Conservation (phyloP, 1,140 invertebrate genomes). For the Cyphomyrmex costatus region DNA sequence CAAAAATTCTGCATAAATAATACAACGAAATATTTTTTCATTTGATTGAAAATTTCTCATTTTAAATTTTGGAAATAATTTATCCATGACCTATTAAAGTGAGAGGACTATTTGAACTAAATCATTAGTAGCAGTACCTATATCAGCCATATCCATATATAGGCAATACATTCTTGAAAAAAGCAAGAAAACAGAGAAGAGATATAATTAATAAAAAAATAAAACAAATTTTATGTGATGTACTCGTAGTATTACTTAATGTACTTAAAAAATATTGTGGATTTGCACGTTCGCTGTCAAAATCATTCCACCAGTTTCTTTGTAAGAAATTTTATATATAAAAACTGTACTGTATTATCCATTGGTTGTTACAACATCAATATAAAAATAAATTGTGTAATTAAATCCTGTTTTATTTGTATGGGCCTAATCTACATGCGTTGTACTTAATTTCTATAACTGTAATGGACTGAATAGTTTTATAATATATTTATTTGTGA, state of each 20-base stretch:
- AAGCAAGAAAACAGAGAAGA: background rate
- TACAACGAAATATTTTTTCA: background rate
- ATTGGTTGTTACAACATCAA: conserved; percentile 65
- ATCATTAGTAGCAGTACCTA: background rate
- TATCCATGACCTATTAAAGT: background rate
- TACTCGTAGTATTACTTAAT: background rate
- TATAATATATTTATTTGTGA: conserved; percentile 29
- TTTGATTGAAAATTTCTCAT: background rate
- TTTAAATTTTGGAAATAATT: conserved; percentile 2
- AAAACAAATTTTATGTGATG: background rate
- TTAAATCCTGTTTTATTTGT: conserved; percentile 25
- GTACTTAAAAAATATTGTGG: conserved; percentile 22
- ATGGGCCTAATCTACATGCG: conserved; percentile 42
- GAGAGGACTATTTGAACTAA: background rate
- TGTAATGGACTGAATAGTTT: conserved; percentile 39
- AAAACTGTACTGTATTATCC: conserved; percentile 51
- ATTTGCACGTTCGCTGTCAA: background rate
- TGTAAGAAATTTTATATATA: conserved; percentile 36
- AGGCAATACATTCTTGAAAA: background rate
- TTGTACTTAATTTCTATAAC: conserved; percentile 41
- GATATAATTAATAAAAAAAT: conserved; percentile 23
- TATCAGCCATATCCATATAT: background rate
- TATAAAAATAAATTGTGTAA: conserved; percentile 76
- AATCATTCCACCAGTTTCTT: conserved; percentile 16
- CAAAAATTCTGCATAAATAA: background rate